Evolutionary conservation across 2,888 invertebrate genomes (phyloP), one percentile per base, ranked within the genome.

Genomic region (Dasysyrphus tricinctus): DNA sequence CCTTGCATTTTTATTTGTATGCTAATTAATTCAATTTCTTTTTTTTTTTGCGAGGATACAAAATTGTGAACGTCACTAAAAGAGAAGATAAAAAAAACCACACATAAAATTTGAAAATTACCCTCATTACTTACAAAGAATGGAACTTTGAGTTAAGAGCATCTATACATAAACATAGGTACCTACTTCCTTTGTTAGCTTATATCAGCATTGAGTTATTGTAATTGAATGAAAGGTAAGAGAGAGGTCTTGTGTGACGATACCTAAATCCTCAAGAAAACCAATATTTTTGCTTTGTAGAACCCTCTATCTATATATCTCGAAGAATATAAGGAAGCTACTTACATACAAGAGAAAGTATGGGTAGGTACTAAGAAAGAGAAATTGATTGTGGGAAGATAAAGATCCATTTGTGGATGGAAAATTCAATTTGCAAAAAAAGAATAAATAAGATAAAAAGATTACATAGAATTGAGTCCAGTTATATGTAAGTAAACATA

Each of bases 201-300:
- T 57, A 47, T 3, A 57, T 57, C 44, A 57, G 37, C 44, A 57
- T 75, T 56, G 44, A 57, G 37, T 76, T 76, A 49, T 76, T 57
- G 63, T 59, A 49, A 76, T 49, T 34, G 47, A 67, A 76, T 57
- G 59, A 63, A 32, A 65, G 54, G 47, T 69, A 59, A 47, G 67
- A 19, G 67, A 19, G 39, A 29, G 19, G 19, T 34, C 12, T 34
- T 54, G 29, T 57, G 44, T 54, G 47, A 29, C 34, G 24, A 24
- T 63, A 44, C 42, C 7, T 65, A 6, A 9, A n/a, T 12, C 67
- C n/a, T 57, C 8, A 37, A 67, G 34, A 65, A 75, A 65, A 54
- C 34, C 34, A 51, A 51, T 39, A 69, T 37, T 69, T 54, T 69
- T n/a, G 14, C 5, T 11, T 12, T 51, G 0, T n/a, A n/a, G 24